Base-by-base conservation (phyloP, 2,113 vertebrate genomes). In the Bombycilla garrulus region DNA sequence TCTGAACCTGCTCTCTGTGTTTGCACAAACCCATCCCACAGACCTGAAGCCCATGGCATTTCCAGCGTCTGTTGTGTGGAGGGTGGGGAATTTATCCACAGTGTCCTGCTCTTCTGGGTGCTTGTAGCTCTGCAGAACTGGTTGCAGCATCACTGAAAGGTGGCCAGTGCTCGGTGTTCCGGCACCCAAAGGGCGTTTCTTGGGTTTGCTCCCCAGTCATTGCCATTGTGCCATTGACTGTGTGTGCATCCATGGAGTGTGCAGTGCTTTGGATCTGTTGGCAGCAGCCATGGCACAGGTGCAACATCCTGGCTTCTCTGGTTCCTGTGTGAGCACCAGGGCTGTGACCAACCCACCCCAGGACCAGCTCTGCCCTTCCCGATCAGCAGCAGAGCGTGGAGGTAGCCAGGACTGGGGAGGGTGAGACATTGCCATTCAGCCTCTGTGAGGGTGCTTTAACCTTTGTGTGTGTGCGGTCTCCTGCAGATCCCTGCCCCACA, bases 171-270 rank as follows among this genome's bases (percentile, higher is more conserved):
- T 84, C 65, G n/a, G 19, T 20, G 28, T n/a, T 87, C 28, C 24
- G 8, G 31, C 5, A 17, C 12, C 31, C 2, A 0, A 50, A 25
- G 36, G 33, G 1, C 7, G 13, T 61, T 44, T 36, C 31, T 61
- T 57, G 36, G n/a, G 1, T 81, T 81, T 36, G 5, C 56, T 29
- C 31, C 15, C 40, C 29, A 56, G 7, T 6, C 3, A 0, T 38
- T 77, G 35, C 36, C 16, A 1, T 70, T 84, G 62, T 67, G 65
- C 20, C 9, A 1, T 5, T 9, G 29, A 2, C 4, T 19, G 11
- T 2, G 0, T 3, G 31, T 54, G 17, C 4, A 3, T 28, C 33
- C 0, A 0, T 13, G 1, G 2, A 5, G 25, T 0, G 4, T 44
- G 58, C 26, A 6, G 4, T 31, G n/a, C 64, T 42, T 81, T n/a